A percentile compares a stretch with the other conserved stretches of the same genome.
Conservation (phyloP, 2,888 invertebrate species). For the Lepidochitona cinerea region DNA sequence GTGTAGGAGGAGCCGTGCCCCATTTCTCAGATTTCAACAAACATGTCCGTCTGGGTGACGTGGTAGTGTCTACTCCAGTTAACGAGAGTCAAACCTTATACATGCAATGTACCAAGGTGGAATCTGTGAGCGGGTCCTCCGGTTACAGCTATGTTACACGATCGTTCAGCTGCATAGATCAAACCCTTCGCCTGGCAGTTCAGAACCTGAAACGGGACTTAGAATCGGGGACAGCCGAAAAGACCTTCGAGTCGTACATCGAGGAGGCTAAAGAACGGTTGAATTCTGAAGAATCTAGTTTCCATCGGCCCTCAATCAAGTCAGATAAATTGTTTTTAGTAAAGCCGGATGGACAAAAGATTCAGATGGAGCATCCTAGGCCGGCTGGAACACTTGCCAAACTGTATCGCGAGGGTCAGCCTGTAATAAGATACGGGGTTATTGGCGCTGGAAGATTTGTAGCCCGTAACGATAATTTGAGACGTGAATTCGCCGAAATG, state of each 20-base stretch:
- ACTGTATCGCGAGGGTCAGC: slow-evolving; percentile 38
- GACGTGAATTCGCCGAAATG: slow-evolving; percentile 88
- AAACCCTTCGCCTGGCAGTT: slow-evolving; percentile 42
- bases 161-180: slow-evolving; percentile 46
- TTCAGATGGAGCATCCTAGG: slow-evolving; percentile 30
- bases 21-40: slow-evolving; percentile 94
- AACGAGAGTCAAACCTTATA: slow-evolving; percentile 75
- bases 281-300: slow-evolving; percentile 69
- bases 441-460: slow-evolving; percentile 87
- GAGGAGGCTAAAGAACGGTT: slow-evolving; percentile 79
- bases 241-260: slow-evolving; percentile 84
- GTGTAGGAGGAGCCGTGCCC: slow-evolving; percentile 97
- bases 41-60: slow-evolving; percentile 86
- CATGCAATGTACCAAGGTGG: slow-evolving; percentile 80
- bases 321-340: slow-evolving; percentile 51
- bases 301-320: slow-evolving; percentile 55
- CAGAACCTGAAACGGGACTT: slow-evolving; percentile 37
- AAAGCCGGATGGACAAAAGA: slow-evolving; percentile 41
- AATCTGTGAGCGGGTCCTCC: slow-evolving; percentile 34
- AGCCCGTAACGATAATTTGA: slow-evolving; percentile 82
- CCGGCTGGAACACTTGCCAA: slow-evolving; percentile 47
- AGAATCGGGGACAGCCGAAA: slow-evolving; percentile 33
- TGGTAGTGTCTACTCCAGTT: slow-evolving; percentile 63
- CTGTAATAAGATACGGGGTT: slow-evolving; percentile 81
- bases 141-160: slow-evolving; percentile 60